Evolutionary conservation across 1,140 invertebrate genomes (phyloP).

Genomic region (Papilio aristodemus): DNA sequence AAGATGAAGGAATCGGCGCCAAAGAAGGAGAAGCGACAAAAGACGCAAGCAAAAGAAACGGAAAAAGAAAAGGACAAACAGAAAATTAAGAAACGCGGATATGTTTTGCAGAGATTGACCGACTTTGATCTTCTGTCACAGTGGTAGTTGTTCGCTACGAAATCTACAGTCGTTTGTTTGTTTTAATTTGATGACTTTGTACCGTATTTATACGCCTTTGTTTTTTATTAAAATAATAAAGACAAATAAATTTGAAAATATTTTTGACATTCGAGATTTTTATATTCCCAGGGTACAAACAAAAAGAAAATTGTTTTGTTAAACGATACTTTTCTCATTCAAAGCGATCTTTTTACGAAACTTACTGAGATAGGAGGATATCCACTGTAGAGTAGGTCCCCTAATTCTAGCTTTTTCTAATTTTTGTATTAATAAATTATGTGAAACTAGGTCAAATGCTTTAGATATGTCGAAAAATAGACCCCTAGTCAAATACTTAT

Average conservation of each 20-base stretch:
- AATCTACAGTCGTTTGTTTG: neutral
- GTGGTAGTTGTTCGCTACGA: slow-evolving; percentile 45
- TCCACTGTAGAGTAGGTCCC: too few species aligned
- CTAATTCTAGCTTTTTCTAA: slow-evolving; percentile 32
- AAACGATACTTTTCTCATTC: too few species aligned
- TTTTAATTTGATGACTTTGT: too few species aligned
- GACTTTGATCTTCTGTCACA: slow-evolving; percentile 71
- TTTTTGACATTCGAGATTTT: too few species aligned
- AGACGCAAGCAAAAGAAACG: slow-evolving; percentile 38
- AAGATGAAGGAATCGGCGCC: slow-evolving; percentile 54
- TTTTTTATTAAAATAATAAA: too few species aligned
- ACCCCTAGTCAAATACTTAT: slow-evolving; percentile 4
- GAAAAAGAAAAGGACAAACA: slow-evolving; percentile 58
- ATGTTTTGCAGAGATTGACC: slow-evolving; percentile 62
- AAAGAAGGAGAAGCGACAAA: slow-evolving; percentile 42
- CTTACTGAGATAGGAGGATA: too few species aligned
- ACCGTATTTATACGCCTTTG: too few species aligned
- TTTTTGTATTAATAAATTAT: slow-evolving; percentile 24
- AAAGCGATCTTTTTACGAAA: too few species aligned
- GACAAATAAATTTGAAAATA: too few species aligned
- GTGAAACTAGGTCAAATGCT: slow-evolving; percentile 32
- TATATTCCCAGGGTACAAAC: too few species aligned
- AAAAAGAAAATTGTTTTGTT: too few species aligned
- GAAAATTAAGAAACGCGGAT: slow-evolving; percentile 61
- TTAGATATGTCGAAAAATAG: slow-evolving; percentile 33